These are phyloP conservation scores for Drosophila siamana DNA, from an alignment of 2,888 invertebrate species.

Conservation along the genomic window DNA sequence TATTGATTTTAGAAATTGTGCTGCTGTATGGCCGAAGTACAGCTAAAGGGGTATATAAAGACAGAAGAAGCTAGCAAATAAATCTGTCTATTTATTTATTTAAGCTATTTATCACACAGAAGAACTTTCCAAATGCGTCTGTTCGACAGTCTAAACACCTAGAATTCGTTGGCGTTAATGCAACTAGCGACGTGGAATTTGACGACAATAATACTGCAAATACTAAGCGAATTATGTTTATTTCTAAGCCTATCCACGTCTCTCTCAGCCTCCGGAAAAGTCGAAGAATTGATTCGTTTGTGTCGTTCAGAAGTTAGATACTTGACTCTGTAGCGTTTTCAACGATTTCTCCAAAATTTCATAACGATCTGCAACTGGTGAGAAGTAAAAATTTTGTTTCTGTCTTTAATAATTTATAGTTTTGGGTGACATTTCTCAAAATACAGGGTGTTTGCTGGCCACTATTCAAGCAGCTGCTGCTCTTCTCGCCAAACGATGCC, in stretches of 20 bases:
- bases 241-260: background rate
- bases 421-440: no score
- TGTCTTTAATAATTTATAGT: no score
- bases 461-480: slow-evolving; percentile 3
- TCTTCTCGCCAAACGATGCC: slow-evolving; percentile 51
- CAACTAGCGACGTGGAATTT: background rate
- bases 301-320: no score
- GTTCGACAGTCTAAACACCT: background rate
- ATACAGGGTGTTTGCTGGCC: slow-evolving; percentile 27
- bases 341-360: background rate
- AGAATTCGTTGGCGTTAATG: no score
- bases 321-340: no score
- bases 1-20: slow-evolving; percentile 66
- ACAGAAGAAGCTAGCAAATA: no score
- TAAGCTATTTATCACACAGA: no score
- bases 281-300: no score
- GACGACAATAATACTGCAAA: background rate
- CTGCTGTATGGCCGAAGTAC: background rate
- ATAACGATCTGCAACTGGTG: no score
- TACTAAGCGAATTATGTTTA: background rate
- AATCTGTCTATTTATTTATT: no score
- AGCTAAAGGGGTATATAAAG: background rate
- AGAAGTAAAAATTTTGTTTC: no score
- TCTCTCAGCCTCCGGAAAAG: no score
- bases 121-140: background rate